A percentile compares a stretch with the other conserved stretches of the same genome.
These are phyloP conservation scores for Hippopotamyrus pictus DNA, from an alignment of 2,797 vertebrate genomes.

Conservation along the genomic window DNA sequence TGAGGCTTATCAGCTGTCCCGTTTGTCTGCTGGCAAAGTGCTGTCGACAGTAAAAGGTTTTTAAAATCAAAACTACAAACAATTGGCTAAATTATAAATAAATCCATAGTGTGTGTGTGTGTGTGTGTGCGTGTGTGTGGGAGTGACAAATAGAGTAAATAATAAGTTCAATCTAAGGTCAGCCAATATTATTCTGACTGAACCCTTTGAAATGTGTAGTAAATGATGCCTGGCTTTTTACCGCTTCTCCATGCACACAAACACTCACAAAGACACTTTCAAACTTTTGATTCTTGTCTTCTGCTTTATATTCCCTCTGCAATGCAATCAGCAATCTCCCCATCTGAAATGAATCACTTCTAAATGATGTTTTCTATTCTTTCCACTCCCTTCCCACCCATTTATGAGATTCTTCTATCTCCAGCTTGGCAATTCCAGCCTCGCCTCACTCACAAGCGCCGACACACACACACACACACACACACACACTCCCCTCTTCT, in stretches of 20 bases:
- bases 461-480: not conserved
- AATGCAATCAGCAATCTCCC: constrained; percentile 22
- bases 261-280: not conserved
- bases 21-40: not conserved
- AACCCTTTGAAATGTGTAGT: not conserved
- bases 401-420: constrained; percentile 23
- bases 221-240: not conserved
- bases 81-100: not conserved
- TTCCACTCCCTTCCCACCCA: not conserved
- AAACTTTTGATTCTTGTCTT: not conserved
- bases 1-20: not conserved
- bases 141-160: not conserved
- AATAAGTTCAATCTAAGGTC: constrained; percentile 8
- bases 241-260: not conserved
- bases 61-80: not conserved
- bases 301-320: constrained; percentile 17
- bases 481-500: not conserved
- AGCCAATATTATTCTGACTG: not conserved
- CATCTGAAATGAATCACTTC: constrained; percentile 27
- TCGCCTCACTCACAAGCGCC: not conserved
- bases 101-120: not conserved
- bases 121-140: not conserved
- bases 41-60: not conserved
- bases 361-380: constrained; percentile 20
- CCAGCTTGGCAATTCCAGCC: not conserved